Conservation (phyloP, 2,888 invertebrate genomes). For the Hemicrepidius hirtus region DNA sequence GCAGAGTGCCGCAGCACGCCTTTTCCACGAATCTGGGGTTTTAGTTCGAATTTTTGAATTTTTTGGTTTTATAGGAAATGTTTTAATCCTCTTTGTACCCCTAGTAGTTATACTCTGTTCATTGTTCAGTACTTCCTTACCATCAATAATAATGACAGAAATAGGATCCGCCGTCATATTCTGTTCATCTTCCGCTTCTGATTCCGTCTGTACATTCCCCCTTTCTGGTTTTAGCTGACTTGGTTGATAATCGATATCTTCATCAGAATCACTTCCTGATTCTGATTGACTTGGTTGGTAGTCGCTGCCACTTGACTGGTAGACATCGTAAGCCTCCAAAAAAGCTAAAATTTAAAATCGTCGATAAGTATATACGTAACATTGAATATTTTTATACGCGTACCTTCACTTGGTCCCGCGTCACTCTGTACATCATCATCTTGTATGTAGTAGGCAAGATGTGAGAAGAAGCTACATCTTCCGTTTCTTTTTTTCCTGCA, state of each 20-base stretch:
- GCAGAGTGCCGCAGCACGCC: neutral
- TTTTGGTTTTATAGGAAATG: neutral
- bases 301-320: neutral
- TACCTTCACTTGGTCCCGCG: neutral
- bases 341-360: neutral
- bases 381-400: neutral
- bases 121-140: neutral
- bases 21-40: constrained; percentile 4
- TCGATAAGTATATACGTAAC: neutral
- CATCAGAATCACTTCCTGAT: neutral
- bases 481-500: neutral
- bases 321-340: neutral
- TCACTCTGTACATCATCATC: neutral
- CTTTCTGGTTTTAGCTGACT: neutral
- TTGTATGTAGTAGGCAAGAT: neutral
- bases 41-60: neutral
- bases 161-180: no score
- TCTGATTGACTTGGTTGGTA: neutral
- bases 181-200: no score
- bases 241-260: neutral
- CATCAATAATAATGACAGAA: no score
- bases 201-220: no score
- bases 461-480: no score
- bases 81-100: neutral
- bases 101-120: neutral